Evolutionary conservation across 30 jellyfish, hydroid and myxozoan species (phyloP).

Genomic region (Rhopilema esculentum): DNA sequence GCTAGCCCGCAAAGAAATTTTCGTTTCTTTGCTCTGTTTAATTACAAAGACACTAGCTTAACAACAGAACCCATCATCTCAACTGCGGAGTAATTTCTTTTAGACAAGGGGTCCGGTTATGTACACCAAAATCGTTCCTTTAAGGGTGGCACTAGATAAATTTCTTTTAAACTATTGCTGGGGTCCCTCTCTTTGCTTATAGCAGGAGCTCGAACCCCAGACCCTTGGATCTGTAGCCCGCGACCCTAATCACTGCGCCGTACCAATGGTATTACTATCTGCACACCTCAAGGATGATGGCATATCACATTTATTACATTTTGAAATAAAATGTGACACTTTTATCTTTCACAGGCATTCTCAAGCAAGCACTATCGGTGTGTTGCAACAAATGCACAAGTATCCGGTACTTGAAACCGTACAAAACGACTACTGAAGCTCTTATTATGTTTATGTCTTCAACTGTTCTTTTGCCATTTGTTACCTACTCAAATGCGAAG

Average conservation of each 20-base stretch:
- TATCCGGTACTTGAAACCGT: conserved; percentile 34
- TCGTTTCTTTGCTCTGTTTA: too few species aligned
- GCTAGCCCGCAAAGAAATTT: too few species aligned
- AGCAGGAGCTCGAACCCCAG: too few species aligned
- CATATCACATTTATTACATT: too few species aligned
- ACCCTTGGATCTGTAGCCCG: too few species aligned
- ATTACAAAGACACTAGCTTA: too few species aligned
- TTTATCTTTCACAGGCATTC: conserved; percentile 28
- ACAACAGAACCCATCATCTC: background rate
- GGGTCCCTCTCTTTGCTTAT: background rate
- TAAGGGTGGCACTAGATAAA: too few species aligned
- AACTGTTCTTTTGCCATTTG: conserved; percentile 36
- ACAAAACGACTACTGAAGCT: conserved; percentile 43
- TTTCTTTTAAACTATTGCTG: too few species aligned
- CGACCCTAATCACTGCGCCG: too few species aligned
- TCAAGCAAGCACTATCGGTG: conserved; percentile 23
- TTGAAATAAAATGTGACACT: too few species aligned
- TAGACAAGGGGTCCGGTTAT: background rate
- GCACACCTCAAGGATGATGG: background rate
- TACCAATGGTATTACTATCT: background rate
- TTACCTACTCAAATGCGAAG: conserved; percentile 16
- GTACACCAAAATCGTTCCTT: too few species aligned
- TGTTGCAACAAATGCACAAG: conserved; percentile 62
- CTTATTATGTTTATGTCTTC: conserved; percentile 13
- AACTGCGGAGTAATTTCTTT: background rate